Base-by-base conservation (phyloP, 2,888 invertebrate species). In the Hydropsyche betteni region DNA sequence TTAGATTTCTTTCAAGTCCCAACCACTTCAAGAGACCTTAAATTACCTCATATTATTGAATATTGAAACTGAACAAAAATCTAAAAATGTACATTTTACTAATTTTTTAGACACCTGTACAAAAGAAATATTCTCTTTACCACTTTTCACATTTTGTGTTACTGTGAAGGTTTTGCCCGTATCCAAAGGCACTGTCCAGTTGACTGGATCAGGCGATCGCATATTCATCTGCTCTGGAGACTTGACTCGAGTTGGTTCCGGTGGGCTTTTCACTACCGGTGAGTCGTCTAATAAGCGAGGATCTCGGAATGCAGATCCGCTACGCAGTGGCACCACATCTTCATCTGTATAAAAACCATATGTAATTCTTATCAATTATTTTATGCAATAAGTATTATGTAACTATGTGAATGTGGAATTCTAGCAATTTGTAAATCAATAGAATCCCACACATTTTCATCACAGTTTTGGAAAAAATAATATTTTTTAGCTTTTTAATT, bases 171-270 rank as follows among this genome's bases (percentile, higher is more conserved):
- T 95, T 88, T 95, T 96, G 81, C 96, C 95, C 80, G 95, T 96
- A 86, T 97, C 96, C 82, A 96, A 89, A 74, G 96, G 96, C 78
- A 96, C 96, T 71, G 96, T 96, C 96, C 96, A 97, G 86, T 96
- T 96, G 82, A 96, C 96, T 72, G 96, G 96, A 86, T 96, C 96
- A 12, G 96, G 96, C 24, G 96, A 96, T 80, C 95, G 90, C 92
- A 96, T 94, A 84, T 95, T 91, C 86, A 95, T 94, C 85, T 95
- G 94, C 83, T 96, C 96, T 0, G 96, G 96, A 10, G 96, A 96
- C 86, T 96, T 97, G 78, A 96, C 96, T 82, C 96, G 88, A 68
- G 96, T 97, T 64, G 96, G 96, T 83, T 97, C 96, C 68, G 96
- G 96, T 0, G 96, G 96, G 24, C 96, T 96, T 85, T 96, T 96